Percentiles rank a stretch among this genome's conserved stretches.
Evolutionary conservation across 2,888 invertebrate species (phyloP).

Genomic region (Aromia moschata): DNA sequence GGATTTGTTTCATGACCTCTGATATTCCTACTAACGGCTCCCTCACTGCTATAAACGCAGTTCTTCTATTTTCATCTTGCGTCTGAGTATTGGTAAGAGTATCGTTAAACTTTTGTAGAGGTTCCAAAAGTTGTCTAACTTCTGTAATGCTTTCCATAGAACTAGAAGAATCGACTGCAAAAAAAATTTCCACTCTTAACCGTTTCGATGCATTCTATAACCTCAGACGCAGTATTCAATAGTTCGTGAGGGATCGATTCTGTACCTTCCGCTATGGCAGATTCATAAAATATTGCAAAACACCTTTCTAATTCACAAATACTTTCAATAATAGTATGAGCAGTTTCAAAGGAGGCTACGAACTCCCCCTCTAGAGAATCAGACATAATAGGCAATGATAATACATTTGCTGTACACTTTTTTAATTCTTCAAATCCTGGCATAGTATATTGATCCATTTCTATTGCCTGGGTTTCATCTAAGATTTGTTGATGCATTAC

Average conservation of each 20-base stretch:
- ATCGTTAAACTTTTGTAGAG: constrained; percentile 52
- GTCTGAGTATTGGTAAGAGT: constrained; percentile 46
- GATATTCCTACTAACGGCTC: constrained; percentile 54
- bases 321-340: constrained; percentile 47
- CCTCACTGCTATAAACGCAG: constrained; percentile 45
- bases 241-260: constrained; percentile 52
- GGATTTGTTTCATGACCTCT: constrained; percentile 48
- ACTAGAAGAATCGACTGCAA: constrained; percentile 43
- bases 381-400: constrained; percentile 52
- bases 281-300: constrained; percentile 52
- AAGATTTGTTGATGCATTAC: constrained; percentile 56
- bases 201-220: constrained; percentile 55
- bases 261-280: constrained; percentile 47
- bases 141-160: constrained; percentile 51
- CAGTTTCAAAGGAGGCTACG: constrained; percentile 40
- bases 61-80: constrained; percentile 44
- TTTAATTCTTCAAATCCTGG: constrained; percentile 51
- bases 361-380: constrained; percentile 39
- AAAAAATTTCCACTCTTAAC: constrained; percentile 50
- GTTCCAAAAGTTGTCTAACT: constrained; percentile 51
- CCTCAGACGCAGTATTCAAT: constrained; percentile 53
- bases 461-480: constrained; percentile 50
- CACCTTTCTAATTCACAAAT: constrained; percentile 53
- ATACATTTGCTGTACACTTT: constrained; percentile 53
- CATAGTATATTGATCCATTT: constrained; percentile 38